Conservation (phyloP, 2,113 vertebrate species). For the Cavia porcellus region DNA sequence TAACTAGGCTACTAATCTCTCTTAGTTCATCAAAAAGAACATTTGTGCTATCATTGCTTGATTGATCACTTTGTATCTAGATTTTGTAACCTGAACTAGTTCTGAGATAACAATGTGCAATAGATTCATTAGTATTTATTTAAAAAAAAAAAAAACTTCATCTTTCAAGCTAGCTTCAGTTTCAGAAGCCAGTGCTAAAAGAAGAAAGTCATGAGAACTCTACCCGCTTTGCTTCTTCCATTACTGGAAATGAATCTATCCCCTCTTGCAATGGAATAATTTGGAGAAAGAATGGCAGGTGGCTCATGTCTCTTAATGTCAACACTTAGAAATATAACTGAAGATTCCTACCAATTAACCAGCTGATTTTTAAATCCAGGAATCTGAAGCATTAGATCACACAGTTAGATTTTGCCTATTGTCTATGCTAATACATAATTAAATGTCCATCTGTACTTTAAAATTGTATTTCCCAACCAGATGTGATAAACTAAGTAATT, state of each 20-base stretch:
- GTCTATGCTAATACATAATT: background rate
- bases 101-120: too few relatives aligned
- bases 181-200: background rate
- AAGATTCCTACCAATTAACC: slow-evolving; percentile 25
- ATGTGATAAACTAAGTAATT: background rate
- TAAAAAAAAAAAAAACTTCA: background rate
- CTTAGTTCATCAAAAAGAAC: too few relatives aligned
- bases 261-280: background rate
- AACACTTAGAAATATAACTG: slow-evolving; percentile 20
- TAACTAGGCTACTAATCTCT: too few relatives aligned
- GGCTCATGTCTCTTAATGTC: background rate
- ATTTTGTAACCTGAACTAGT: too few relatives aligned
- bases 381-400: background rate
- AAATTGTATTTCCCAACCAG: slow-evolving; percentile 34
- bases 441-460: slow-evolving; percentile 10
- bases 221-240: background rate
- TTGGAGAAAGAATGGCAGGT: background rate
- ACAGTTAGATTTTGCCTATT: background rate
- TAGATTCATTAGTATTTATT: too few relatives aligned
- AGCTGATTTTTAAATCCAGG: background rate
- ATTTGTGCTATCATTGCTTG: too few relatives aligned
- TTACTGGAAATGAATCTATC: background rate
- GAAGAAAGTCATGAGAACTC: background rate
- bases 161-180: background rate
- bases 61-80: too few relatives aligned